Percentiles rank a stretch among this genome's conserved stretches.
phyloP scores from a whole-genome alignment of 2,113 vertebrate genomes.

The Clarias gariepinus region DNA sequence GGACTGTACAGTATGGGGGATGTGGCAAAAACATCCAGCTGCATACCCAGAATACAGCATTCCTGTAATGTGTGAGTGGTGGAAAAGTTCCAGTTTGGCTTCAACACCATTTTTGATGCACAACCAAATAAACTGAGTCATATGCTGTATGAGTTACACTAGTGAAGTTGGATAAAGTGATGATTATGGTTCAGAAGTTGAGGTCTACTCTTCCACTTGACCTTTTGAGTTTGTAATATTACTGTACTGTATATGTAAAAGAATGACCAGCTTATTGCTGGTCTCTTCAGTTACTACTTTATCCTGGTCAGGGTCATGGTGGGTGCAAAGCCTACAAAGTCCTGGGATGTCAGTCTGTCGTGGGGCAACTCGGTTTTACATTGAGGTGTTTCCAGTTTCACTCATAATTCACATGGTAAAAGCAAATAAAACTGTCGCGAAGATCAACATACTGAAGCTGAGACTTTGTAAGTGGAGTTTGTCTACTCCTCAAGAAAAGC shows the following conservation, averaged over 20 bases:
- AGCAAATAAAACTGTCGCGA: background rate
- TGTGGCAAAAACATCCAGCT: too few species aligned
- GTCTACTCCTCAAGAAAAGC: background rate
- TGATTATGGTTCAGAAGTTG: background rate
- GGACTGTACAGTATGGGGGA: too few species aligned
- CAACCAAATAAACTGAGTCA: background rate
- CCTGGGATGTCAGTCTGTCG: background rate
- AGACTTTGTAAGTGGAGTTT: background rate
- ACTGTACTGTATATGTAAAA: too few species aligned
- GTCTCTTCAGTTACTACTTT: background rate
- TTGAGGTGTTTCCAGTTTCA: background rate
- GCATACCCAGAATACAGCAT: too few species aligned
- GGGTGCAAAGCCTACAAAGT: background rate
- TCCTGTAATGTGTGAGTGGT: too few species aligned
- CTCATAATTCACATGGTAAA: background rate
- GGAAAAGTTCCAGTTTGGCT: too few species aligned
- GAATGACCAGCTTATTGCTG: background rate
- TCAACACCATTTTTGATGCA: background rate
- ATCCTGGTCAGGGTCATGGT: background rate
- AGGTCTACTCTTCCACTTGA: background rate
- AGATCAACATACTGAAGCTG: background rate
- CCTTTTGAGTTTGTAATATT: background rate
- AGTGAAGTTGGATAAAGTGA: background rate
- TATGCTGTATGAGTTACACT: background rate
- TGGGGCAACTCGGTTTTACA: background rate